A percentile compares a stretch with the other conserved stretches of the same genome.
These are phyloP conservation scores for Peromyscus eremicus DNA, from an alignment of 2,797 vertebrate species.

Conservation along the genomic window DNA sequence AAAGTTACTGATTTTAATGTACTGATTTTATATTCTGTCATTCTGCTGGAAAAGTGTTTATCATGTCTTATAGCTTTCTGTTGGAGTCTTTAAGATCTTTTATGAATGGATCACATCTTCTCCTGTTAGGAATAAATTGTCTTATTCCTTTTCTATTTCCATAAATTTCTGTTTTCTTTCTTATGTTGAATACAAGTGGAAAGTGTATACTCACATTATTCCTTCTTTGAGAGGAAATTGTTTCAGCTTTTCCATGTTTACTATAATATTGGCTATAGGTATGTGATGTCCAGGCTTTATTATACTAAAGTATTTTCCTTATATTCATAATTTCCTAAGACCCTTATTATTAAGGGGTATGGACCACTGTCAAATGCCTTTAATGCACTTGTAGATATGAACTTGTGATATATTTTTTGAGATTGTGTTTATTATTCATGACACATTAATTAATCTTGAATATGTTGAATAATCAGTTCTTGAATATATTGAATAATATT, in stretches of 20 bases:
- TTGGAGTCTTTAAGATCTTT: background rate
- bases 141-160: background rate
- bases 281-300: background rate
- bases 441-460: background rate
- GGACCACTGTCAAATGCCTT: background rate
- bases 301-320: background rate
- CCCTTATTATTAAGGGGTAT: background rate
- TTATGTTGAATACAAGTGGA: background rate
- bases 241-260: background rate
- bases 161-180: background rate
- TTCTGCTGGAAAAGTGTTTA: background rate
- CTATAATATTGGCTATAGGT: background rate
- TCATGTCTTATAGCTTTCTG: background rate
- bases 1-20: background rate
- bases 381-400: background rate
- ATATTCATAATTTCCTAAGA: background rate
- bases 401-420: background rate
- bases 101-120: background rate
- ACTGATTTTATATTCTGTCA: background rate
- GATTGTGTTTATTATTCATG: background rate
- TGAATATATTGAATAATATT: background rate
- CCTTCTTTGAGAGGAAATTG: background rate
- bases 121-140: background rate
- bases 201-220: background rate
- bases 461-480: background rate